phyloP scores from a whole-genome alignment of 2,888 invertebrate genomes.

The Melolontha melolontha region DNA sequence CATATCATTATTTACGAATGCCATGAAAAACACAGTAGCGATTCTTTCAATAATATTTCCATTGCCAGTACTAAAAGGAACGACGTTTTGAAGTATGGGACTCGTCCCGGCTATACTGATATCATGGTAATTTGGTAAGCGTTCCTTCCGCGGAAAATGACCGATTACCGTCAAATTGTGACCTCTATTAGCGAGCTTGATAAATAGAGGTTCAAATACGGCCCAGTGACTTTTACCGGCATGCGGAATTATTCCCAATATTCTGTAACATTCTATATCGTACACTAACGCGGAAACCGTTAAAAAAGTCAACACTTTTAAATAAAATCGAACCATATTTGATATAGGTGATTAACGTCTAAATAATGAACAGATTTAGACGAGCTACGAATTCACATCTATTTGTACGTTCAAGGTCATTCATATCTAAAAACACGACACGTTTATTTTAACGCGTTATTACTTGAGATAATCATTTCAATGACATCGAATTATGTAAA shows the following conservation, averaged over 20 bases:
- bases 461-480: too few relatives aligned
- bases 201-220: constrained; percentile 72
- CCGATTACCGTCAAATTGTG: constrained; percentile 78
- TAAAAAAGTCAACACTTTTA: neutral
- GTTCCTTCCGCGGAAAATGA: constrained; percentile 69
- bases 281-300: neutral
- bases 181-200: constrained; percentile 71
- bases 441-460: too few relatives aligned
- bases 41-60: constrained; percentile 8
- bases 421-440: too few relatives aligned
- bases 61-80: constrained; percentile 26
- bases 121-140: constrained; percentile 71
- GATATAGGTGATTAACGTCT: too few relatives aligned
- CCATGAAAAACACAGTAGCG: constrained; percentile 13
- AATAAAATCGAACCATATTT: too few relatives aligned
- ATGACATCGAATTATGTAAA: too few relatives aligned
- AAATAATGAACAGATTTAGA: too few relatives aligned
- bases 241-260: constrained; percentile 77
- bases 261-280: constrained; percentile 58
- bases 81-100: constrained; percentile 23
- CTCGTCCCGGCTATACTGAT: constrained; percentile 64
- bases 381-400: too few relatives aligned
- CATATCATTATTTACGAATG: constrained; percentile 15
- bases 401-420: too few relatives aligned
- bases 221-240: constrained; percentile 79